These are phyloP conservation scores for Leptocoma aspasia DNA, from an alignment of 2,113 vertebrate genomes.

Conservation along the genomic window DNA sequence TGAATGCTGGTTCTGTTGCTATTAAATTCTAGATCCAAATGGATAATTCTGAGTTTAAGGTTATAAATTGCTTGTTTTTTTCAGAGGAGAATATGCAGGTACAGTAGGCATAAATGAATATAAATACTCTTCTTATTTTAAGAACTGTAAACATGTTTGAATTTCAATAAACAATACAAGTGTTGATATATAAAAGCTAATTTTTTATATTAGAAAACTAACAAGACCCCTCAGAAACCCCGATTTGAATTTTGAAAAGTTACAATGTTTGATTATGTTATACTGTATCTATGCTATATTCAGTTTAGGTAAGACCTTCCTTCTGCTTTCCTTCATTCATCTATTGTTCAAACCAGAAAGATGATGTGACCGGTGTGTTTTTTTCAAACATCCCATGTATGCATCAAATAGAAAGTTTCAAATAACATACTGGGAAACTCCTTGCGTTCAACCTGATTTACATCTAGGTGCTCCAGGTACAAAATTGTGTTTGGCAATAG, in stretches of 20 bases:
- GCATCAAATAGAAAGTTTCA: neutral
- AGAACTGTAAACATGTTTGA: neutral
- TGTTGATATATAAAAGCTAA: neutral
- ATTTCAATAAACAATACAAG: neutral
- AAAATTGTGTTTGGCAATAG: neutral
- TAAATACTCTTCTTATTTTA: neutral
- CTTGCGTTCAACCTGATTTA: neutral
- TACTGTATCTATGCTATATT: neutral
- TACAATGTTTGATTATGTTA: neutral
- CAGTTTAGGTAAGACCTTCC: neutral
- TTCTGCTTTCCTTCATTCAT: neutral
- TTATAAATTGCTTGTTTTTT: neutral
- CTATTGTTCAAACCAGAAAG: neutral
- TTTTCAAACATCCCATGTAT: neutral
- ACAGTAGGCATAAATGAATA: neutral
- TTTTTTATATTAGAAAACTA: neutral
- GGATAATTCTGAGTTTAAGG: neutral
- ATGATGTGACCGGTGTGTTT: neutral
- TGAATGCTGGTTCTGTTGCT: accelerated
- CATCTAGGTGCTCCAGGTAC: neutral
- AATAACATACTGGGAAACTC: neutral
- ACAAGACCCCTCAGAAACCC: neutral
- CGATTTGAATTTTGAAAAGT: neutral
- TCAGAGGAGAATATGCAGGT: neutral
- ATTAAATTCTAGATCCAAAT: neutral